phyloP scores from a whole-genome alignment of 2,888 invertebrate genomes.

The Drosophila kambysellisi region DNA sequence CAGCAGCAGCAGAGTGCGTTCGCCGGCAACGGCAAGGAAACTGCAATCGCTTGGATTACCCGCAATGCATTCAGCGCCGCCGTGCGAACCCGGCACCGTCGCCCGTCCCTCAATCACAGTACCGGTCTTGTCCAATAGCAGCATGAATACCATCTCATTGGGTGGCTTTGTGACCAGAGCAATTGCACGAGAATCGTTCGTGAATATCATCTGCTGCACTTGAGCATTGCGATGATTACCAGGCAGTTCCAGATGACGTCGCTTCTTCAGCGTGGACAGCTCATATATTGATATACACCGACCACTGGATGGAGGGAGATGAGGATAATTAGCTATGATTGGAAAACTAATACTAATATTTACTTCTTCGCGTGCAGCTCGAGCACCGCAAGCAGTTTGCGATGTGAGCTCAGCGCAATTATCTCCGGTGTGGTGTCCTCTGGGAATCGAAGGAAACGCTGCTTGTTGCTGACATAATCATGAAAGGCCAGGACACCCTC shows the following conservation, averaged over 20 bases:
- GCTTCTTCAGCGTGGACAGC: slow-evolving; percentile 89
- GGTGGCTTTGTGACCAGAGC: slow-evolving; percentile 93
- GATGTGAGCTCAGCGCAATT: slow-evolving; percentile 82
- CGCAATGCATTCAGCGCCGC: slow-evolving; percentile 80
- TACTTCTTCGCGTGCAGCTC: slow-evolving; percentile 76
- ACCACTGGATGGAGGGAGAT: slow-evolving; percentile 38
- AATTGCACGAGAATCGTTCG: slow-evolving; percentile 92
- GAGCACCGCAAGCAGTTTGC: slow-evolving; percentile 82
- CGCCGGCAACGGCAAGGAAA: slow-evolving; percentile 87
- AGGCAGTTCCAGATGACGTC: slow-evolving; percentile 89
- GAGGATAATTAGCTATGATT: not conserved
- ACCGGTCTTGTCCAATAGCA: slow-evolving; percentile 91
- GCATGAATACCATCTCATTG: slow-evolving; percentile 88
- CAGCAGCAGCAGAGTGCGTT: slow-evolving; percentile 88
- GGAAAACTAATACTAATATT: not conserved
- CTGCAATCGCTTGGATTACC: slow-evolving; percentile 89
- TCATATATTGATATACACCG: slow-evolving; percentile 87
- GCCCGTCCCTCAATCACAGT: slow-evolving; percentile 81
- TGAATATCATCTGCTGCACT: slow-evolving; percentile 85
- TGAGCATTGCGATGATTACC: slow-evolving; percentile 82
- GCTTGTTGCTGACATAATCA: slow-evolving; percentile 89
- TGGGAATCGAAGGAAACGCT: slow-evolving; percentile 88
- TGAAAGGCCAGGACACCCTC: slow-evolving; percentile 92
- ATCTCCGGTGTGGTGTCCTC: slow-evolving; percentile 80
- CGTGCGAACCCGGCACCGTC: slow-evolving; percentile 75